phyloP scores from a whole-genome alignment of 2,797 vertebrate species.

The Numenius phaeopus region DNA sequence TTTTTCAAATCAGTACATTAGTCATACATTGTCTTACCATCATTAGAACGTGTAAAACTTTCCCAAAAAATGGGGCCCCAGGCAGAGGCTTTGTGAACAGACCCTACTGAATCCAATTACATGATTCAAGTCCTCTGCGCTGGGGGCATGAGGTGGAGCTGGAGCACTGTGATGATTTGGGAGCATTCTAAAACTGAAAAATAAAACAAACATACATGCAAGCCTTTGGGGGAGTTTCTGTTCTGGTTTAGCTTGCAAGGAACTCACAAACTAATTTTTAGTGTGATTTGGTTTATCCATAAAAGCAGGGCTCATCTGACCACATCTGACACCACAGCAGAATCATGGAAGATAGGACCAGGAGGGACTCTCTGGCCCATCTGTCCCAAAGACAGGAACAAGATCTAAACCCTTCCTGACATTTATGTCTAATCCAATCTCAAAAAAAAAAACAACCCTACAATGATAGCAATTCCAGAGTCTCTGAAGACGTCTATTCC shows the following conservation, averaged over 20 bases:
- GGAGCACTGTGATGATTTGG: background rate
- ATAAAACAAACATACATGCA: background rate
- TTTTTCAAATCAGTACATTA: constrained; percentile 63
- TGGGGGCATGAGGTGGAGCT: background rate
- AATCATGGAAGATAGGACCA: background rate
- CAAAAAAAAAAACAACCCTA: background rate
- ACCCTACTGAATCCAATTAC: constrained; percentile 2
- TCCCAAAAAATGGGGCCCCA: background rate
- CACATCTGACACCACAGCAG: background rate
- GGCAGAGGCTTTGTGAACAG: constrained; percentile 26
- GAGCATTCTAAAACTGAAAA: background rate
- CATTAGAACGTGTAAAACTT: constrained; percentile 57
- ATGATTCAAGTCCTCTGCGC: background rate
- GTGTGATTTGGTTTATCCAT: background rate
- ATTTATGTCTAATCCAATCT: background rate
- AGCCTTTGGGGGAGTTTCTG: background rate
- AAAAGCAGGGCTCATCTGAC: background rate
- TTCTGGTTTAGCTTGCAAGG: background rate
- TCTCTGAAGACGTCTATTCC: background rate
- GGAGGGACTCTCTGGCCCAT: background rate
- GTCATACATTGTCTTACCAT: constrained; percentile 46
- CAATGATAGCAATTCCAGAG: background rate
- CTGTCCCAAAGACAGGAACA: background rate
- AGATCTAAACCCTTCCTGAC: background rate
- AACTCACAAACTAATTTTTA: background rate